Base-by-base conservation (phyloP, 2,888 invertebrate genomes). In the Horisme vitalbata region DNA sequence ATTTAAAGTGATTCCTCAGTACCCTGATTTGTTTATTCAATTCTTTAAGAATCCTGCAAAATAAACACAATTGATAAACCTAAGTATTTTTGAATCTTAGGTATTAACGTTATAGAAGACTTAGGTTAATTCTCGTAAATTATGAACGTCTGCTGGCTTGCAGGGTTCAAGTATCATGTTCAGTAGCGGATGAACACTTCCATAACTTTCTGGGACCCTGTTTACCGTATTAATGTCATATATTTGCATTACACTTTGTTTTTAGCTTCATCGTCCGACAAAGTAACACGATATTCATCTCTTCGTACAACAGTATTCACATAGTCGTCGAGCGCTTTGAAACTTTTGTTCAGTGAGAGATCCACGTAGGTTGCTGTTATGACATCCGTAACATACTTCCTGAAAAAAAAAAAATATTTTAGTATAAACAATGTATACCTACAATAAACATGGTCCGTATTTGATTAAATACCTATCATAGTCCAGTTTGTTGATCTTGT, bases 391-490 rank as follows among this genome's bases (percentile, higher is more conserved):
- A 71, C 26, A 9, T 49, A 67, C 5, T 66, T 61, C 51, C 84
- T 85, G 58, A n/a, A 65, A 64, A 23, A 41, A 30, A 32, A 35
- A 26, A 27, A 1, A 30, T 31, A 15, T 15, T 8, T 9, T 23
- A 9, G 9, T n/a, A n/a, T n/a, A n/a, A n/a, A n/a, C n/a, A n/a
- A n/a, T n/a, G n/a, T n/a, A 2, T 18, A 4, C 6, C n/a, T n/a
- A 23, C n/a, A 9, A n/a, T 8, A 8, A 6, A 23, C n/a, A 4
- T n/a, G n/a, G 10, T 35, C n/a, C n/a, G n/a, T n/a, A n/a, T n/a
- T n/a, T n/a, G n/a, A n/a, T n/a, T n/a, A n/a, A n/a, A n/a, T 65
- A 47, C 85, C 85, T 76, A 54, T 84, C 85, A 15, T 48, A 36
- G 21, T 71, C 65, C 2, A 84, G 57, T 57, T 84, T 84, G n/a